A percentile compares a stretch with the other conserved stretches of the same genome.
These are phyloP conservation scores for Donacobius atricapilla DNA, from an alignment of 2,113 vertebrate genomes.

Conservation along the genomic window DNA sequence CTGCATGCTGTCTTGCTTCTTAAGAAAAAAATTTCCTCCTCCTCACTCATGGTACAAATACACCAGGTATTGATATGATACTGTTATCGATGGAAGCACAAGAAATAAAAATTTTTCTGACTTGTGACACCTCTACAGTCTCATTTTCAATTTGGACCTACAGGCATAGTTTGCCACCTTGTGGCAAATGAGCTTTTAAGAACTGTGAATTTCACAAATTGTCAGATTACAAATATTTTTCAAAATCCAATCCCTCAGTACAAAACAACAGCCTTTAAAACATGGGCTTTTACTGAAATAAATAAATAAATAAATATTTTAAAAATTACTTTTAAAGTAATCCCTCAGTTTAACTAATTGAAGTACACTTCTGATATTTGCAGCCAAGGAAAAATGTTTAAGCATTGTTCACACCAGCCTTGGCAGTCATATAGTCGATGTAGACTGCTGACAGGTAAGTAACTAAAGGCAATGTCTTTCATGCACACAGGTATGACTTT, in stretches of 20 bases:
- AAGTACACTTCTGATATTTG: background rate
- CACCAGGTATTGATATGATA: background rate
- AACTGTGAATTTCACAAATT: background rate
- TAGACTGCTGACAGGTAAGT: background rate
- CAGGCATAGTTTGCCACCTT: slow-evolving; percentile 74
- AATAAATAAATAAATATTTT: too few species aligned
- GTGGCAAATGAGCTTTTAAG: slow-evolving; percentile 35
- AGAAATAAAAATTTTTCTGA: background rate
- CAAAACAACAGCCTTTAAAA: background rate
- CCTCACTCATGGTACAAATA: background rate
- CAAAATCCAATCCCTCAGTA: background rate
- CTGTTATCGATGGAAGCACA: background rate
- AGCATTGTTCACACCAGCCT: background rate
- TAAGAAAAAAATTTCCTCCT: background rate
- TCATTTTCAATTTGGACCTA: background rate
- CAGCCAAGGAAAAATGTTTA: background rate
- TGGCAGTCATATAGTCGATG: background rate
- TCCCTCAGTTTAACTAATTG: background rate
- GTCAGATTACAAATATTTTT: background rate
- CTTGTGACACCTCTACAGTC: background rate
- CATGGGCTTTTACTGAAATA: background rate
- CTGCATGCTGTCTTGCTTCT: background rate
- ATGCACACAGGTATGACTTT: background rate
- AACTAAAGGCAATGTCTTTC: background rate
- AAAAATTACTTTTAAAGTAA: background rate